Conservation (phyloP, 2,113 vertebrate genomes). For the Lepus americanus region DNA sequence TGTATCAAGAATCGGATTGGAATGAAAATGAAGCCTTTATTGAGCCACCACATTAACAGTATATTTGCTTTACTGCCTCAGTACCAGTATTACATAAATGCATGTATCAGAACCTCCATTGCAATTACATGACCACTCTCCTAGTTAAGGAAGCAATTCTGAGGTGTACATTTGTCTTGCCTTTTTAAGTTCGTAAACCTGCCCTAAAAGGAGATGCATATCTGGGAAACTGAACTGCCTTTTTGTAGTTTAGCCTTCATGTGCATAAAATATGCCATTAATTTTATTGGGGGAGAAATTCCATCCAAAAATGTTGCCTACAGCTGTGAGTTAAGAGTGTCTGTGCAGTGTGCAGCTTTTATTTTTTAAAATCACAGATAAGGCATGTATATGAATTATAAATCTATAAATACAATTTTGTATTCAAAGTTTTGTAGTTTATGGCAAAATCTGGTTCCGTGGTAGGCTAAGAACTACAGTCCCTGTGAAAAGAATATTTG, state of each 20-base stretch:
- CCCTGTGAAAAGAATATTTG: conserved; percentile 94
- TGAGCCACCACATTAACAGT: conserved; percentile 82
- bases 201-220: conserved; percentile 85
- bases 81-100: conserved; percentile 86
- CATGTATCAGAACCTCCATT: conserved; percentile 83
- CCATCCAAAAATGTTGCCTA: conserved; percentile 92
- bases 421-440: conserved; percentile 96
- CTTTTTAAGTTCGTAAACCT: conserved; percentile 84
- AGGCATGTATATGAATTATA: conserved; percentile 97
- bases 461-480: conserved; percentile 89
- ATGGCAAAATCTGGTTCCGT: conserved; percentile 92
- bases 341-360: conserved; percentile 93
- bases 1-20: conserved; percentile 70
- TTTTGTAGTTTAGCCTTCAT: conserved; percentile 88
- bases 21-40: conserved; percentile 78
- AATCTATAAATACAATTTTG: conserved; percentile 97
- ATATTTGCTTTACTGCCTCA: conserved; percentile 86
- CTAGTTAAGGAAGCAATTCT: conserved; percentile 81
- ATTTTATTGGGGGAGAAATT: conserved; percentile 89
- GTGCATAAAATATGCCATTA: conserved; percentile 90
- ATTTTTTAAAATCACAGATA: conserved; percentile 92
- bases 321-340: conserved; percentile 91
- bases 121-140: conserved; percentile 65
- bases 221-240: conserved; percentile 84
- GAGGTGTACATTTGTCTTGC: conserved; percentile 82